Evolutionary conservation across 1,140 invertebrate genomes (phyloP).

Genomic region (Pteromalus puparum): DNA sequence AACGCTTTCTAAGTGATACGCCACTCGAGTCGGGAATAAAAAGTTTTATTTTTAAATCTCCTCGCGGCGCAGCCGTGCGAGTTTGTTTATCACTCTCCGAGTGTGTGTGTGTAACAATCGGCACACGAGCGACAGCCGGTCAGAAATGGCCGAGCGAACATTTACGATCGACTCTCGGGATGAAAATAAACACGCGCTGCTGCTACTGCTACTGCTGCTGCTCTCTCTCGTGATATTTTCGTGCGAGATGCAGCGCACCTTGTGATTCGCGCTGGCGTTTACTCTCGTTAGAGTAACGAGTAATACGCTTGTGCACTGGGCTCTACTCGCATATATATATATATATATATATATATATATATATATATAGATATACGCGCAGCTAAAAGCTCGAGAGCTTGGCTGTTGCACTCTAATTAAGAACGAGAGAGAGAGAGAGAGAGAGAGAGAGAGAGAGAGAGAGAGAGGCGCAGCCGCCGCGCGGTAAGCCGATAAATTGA

Average conservation of each 20-base stretch:
- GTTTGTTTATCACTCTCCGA: neutral
- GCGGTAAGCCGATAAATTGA: conserved; percentile 41
- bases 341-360: too few relatives aligned
- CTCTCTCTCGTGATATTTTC: conserved; percentile 59
- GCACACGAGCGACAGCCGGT: conserved; percentile 5
- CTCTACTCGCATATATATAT: neutral
- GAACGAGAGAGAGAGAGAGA: neutral
- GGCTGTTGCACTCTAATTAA: conserved; percentile 39
- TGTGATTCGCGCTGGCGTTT: conserved; percentile 50
- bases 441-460: neutral
- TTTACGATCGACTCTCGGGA: conserved; percentile 64
- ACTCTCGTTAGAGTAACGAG: conserved; percentile 64
- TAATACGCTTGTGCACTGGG: conserved; percentile 9
- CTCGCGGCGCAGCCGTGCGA: neutral
- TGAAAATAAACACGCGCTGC: conserved; percentile 66
- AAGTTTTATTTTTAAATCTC: neutral
- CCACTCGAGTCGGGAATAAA: neutral
- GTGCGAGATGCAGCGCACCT: conserved; percentile 46
- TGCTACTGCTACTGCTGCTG: too few relatives aligned
- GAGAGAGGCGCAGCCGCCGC: neutral
- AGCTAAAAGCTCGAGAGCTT: conserved; percentile 25
- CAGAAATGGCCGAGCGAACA: conserved; percentile 38
- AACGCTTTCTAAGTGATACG: neutral
- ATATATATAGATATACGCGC: neutral
- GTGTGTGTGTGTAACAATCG: neutral